Base-by-base conservation (phyloP, 1,140 invertebrate species). In the Argopecten irradians region DNA sequence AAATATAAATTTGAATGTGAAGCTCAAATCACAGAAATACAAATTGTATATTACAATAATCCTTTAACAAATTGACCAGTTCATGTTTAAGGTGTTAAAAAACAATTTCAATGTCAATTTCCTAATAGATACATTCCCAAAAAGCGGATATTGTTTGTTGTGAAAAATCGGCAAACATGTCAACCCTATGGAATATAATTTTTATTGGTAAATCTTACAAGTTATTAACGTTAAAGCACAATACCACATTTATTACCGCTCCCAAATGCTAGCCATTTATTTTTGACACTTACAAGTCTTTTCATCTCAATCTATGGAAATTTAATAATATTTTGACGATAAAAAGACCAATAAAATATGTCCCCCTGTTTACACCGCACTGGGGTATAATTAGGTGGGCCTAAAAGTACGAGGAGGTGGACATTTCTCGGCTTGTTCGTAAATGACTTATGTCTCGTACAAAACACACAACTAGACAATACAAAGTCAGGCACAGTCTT, bases 291-390 rank as follows among this genome's bases (percentile, higher is more conserved):
- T 71, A 71, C 55, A n/a, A 28, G 16, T 71, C 55, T 28, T 71
- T 71, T 71, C 2, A 28, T 28, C 1, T n/a, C 14, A 11, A 71
- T 71, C 55, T 71, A 71, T 28, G 55, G 55, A 71, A 71, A 71
- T 71, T 71, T 71, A 28, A 71, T 71, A 71, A 71, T 71, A 71
- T 71, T 71, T 71, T 71, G 55, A 71, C 55, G 55, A 71, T 28
- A 71, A 28, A 71, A 71, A 71, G 55, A 16, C 0, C n/a, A 71
- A 71, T 71, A 71, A 71, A 71, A 71, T 71, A n/a, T 71, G 14
- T 71, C 55, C 16, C n/a, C n/a, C 19, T 28, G 22, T 28, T n/a
- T 16, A 28, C 5, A n/a, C 7, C 5, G n/a, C 55, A 28, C 22
- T 71, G 55, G 55, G n/a, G 16, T 71, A 71, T 71, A 71, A 71